Percentiles rank a stretch among this genome's conserved stretches.
Conservation (phyloP, 92 coral and sea anemone genomes). For the Epizoanthus ramosus region DNA sequence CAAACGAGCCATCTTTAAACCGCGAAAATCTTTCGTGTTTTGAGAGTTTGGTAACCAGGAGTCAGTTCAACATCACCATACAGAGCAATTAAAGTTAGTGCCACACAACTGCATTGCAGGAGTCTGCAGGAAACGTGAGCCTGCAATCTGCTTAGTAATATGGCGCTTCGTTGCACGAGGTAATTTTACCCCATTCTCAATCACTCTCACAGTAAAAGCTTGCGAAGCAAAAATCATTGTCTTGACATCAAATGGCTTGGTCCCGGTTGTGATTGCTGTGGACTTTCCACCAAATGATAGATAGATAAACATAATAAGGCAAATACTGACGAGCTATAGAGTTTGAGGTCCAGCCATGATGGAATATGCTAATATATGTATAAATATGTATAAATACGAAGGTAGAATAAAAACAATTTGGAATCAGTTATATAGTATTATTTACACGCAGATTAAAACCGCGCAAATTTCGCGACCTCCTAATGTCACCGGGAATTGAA, state of each 20-base stretch:
- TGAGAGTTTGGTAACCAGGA: constrained; percentile 31
- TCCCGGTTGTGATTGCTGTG: constrained; percentile 18
- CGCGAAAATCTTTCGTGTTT: too few relatives aligned
- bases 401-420: too few relatives aligned
- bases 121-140: constrained; percentile 26
- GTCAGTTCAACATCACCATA: constrained; percentile 39
- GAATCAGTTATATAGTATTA: too few relatives aligned
- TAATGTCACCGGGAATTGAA: too few relatives aligned
- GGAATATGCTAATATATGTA: too few relatives aligned
- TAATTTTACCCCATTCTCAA: constrained; percentile 8
- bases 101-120: constrained; percentile 34
- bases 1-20: too few relatives aligned
- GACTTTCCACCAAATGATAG: constrained; percentile 17
- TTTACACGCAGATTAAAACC: too few relatives aligned
- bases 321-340: constrained; percentile 28
- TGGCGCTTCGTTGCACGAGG: constrained; percentile 36
- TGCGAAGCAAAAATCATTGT: constrained; percentile 20
- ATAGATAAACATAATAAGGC: constrained; percentile 19
- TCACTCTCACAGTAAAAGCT: constrained; percentile 15
- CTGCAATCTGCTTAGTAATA: constrained; percentile 25
- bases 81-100: constrained; percentile 22
- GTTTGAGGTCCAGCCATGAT: constrained; percentile 13
- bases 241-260: constrained; percentile 5
- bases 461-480: too few relatives aligned
- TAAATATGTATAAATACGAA: too few relatives aligned